Base-by-base conservation (phyloP, 2,888 invertebrate species). In the Lasioglossum malachurum region DNA sequence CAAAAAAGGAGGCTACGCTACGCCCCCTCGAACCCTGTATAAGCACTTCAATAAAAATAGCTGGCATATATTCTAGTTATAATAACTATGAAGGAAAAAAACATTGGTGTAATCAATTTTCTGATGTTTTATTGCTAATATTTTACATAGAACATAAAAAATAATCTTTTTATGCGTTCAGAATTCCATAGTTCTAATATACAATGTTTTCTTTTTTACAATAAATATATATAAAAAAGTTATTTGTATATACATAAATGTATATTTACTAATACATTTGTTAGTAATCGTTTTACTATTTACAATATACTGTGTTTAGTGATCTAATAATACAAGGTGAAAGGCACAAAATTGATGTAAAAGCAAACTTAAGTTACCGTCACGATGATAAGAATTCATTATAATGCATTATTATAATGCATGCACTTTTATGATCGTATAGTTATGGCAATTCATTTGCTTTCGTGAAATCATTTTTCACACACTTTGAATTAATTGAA, bases 171-270 rank as follows among this genome's bases (percentile, higher is more conserved):
- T 67, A 57, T 35, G 10, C n/a, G 10, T 60, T 75, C 8, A 83
- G 7, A 78, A 67, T 75, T 69, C 38, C 44, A 31, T 60, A 31
- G 14, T 49, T 83, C 31, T 75, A 75, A 77, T 53, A 35, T 31
- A 60, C 12, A 44, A 44, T 44, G 44, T 74, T 69, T 74, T 16
- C 16, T 72, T 12, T 31, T 14, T 49, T 75, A 83, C 23, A 31
- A 14, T 75, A 69, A 81, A 69, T 79, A 80, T 71, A 77, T 82
- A 64, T 27, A 27, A 57, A 53, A 64, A 79, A 80, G 38, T 44
- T 77, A 82, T 53, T 80, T 69, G 69, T 82, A 67, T 89, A 82
- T 79, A 80, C 80, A 80, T 82, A 82, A 84, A 85, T 86, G 64
- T 69, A 83, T 86, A 78, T 76, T 27, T 83, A 82, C 57, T 35